phyloP scores from a whole-genome alignment of 2,888 invertebrate genomes.

The Polydrusus pterygomalis region DNA sequence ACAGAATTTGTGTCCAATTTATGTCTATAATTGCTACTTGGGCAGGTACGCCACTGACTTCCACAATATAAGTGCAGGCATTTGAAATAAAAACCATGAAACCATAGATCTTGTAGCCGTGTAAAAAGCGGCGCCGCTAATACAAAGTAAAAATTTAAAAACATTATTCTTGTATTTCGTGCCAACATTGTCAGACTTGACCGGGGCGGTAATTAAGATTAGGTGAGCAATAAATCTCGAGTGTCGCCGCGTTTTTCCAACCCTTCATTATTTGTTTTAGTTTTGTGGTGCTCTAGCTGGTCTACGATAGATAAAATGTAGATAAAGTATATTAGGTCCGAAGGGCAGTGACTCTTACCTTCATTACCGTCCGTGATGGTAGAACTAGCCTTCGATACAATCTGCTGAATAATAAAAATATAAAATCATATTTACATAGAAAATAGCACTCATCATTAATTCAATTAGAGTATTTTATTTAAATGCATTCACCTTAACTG shows the following conservation, averaged over 20 bases:
- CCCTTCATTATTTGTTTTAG: slow-evolving; percentile 45
- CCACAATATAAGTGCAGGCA: not conserved
- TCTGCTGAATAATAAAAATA: no score
- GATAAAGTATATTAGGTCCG: not conserved
- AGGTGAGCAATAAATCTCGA: slow-evolving; percentile 49
- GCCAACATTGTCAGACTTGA: slow-evolving; percentile 46
- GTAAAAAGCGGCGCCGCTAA: slow-evolving; percentile 29
- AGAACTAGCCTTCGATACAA: no score
- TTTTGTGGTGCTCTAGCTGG: slow-evolving; percentile 33
- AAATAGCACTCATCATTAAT: no score
- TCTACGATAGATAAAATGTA: slow-evolving; percentile 44
- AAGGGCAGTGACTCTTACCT: slow-evolving; percentile 11
- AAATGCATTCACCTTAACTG: no score
- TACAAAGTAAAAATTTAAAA: slow-evolving; percentile 51
- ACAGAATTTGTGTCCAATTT: no score
- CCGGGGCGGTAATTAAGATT: slow-evolving; percentile 52
- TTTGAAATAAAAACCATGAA: slow-evolving; percentile 24
- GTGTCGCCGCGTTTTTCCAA: slow-evolving; percentile 49
- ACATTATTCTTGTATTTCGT: slow-evolving; percentile 55
- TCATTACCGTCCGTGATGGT: not conserved
- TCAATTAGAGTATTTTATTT: no score
- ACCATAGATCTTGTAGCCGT: slow-evolving; percentile 20
- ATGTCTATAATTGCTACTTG: no score
- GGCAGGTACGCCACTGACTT: slow-evolving; percentile 14
- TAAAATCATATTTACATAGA: no score